Conservation (phyloP, 2,888 invertebrate species). For the Eupelmus urozonus region DNA sequence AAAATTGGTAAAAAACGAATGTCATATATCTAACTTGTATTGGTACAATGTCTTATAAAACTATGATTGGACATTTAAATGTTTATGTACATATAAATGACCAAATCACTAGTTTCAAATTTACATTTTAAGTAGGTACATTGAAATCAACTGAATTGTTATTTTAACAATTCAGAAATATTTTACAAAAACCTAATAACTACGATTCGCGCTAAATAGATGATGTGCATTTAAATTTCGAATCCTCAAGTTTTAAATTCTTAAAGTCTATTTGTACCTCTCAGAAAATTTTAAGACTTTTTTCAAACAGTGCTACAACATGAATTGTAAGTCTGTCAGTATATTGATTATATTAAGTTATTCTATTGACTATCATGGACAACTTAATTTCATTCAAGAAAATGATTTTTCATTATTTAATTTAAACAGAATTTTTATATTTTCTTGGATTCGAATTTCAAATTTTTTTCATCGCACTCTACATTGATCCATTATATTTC, state of each 20-base stretch:
- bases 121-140: not conserved
- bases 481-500: constrained; percentile 42
- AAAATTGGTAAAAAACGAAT: constrained; percentile 21
- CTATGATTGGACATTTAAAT: constrained; percentile 44
- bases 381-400: constrained; percentile 29
- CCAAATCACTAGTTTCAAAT: constrained; percentile 15
- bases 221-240: constrained; percentile 68
- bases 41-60: constrained; percentile 52
- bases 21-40: constrained; percentile 42
- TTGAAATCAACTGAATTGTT: constrained; percentile 42
- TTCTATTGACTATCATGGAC: constrained; percentile 48
- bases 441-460: constrained; percentile 50
- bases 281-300: constrained; percentile 71
- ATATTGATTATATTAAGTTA: constrained; percentile 35
- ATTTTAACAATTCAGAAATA: constrained; percentile 57
- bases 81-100: constrained; percentile 11
- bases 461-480: constrained; percentile 40
- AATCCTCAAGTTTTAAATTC: constrained; percentile 65
- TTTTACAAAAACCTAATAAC: constrained; percentile 54
- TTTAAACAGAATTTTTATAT: constrained; percentile 16
- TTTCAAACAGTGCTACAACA: constrained; percentile 67
- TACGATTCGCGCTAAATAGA: constrained; percentile 56
- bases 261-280: constrained; percentile 75
- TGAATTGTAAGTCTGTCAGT: constrained; percentile 57
- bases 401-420: constrained; percentile 28